A percentile compares a stretch with the other conserved stretches of the same genome.
Evolutionary conservation across 2,113 vertebrate species (phyloP).

Genomic region (Crocuta crocuta): DNA sequence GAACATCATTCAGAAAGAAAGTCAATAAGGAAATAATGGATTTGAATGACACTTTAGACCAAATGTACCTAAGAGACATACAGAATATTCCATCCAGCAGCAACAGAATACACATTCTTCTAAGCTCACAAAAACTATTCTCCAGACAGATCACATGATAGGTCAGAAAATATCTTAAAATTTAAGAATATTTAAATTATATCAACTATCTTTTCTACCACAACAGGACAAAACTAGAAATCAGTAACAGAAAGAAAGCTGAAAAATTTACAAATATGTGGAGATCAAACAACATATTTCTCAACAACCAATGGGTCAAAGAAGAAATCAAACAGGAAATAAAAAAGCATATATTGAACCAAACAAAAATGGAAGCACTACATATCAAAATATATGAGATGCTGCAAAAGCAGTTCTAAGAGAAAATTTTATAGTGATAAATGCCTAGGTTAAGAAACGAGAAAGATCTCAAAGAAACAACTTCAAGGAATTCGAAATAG

Average conservation of each 20-base stretch:
- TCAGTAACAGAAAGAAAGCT: neutral
- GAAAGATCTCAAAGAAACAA: neutral
- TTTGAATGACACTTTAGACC: neutral
- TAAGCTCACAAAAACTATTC: neutral
- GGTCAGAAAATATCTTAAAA: neutral
- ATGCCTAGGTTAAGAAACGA: neutral
- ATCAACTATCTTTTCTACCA: neutral
- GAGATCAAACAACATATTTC: neutral
- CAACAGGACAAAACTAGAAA: neutral
- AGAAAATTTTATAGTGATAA: neutral
- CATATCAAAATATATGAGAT: neutral
- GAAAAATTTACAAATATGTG: neutral
- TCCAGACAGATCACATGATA: neutral
- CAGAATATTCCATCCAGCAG: neutral
- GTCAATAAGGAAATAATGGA: neutral
- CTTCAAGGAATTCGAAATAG: neutral
- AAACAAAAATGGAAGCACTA: neutral
- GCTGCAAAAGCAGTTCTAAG: neutral
- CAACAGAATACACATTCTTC: neutral
- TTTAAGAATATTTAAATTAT: neutral
- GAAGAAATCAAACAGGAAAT: neutral
- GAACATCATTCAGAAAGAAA: neutral
- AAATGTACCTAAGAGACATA: neutral
- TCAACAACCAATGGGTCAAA: neutral
- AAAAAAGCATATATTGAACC: neutral